Evolutionary conservation across 2,888 invertebrate genomes (phyloP), one percentile per base, ranked within the genome.

Genomic region (Neelides folsomi): DNA sequence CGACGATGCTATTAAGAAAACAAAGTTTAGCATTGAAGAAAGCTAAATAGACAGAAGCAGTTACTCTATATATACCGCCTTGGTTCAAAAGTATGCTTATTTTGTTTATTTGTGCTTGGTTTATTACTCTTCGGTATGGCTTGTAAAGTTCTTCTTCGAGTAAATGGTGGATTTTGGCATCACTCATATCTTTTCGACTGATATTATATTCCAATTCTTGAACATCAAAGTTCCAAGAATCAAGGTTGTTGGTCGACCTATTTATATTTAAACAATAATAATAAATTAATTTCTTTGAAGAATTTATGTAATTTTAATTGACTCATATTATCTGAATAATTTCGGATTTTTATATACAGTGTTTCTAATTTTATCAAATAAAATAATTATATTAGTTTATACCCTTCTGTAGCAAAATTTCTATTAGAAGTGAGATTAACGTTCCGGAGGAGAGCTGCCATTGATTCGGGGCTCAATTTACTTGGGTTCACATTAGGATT

Each of bases 161-260:
- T 42, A 94, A 76, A 71, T 93, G 92, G 71, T 93, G 93, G 63
- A 92, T 88, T 71, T 81, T 84, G n/a, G 88, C 89, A 70, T 93
- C 92, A 1, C 89, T 90, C 53, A 90, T 73, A 73, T 92, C 92
- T 71, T 89, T 90, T 69, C 83, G 84, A 52, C 87, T 86, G 48
- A 89, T 89, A 75, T 86, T 87, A 69, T 92, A 92, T 68, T 92
- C 89, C 67, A 92, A 72, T 68, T 92, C 90, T 70, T 88, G 89
- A 79, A 92, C 84, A 68, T 93, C 93, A 66, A 93, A 80, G 70
- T 90, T 90, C 80, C 88, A 86, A 27, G 27, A 27, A 27, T 27
- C 27, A 7, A 27, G 27, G 7, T 27, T 27, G 39, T 39, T 39
- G 3, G 8, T 39, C n/a, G 15, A 13, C 6, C n/a, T 13, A 8